Evolutionary conservation across 2,888 invertebrate genomes (phyloP).

Genomic region (Pseudococcus viburni): DNA sequence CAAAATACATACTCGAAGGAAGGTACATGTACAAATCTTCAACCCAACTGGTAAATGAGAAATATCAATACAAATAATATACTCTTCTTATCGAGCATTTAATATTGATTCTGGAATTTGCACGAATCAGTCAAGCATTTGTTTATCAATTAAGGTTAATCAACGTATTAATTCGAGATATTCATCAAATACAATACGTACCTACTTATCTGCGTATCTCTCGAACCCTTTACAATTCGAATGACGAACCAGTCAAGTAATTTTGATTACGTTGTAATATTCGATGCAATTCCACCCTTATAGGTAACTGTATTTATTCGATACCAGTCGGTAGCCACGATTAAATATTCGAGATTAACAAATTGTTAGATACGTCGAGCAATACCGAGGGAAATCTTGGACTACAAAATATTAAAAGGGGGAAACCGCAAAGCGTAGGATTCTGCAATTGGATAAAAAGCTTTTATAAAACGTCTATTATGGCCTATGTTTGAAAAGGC

Average conservation of each 20-base stretch:
- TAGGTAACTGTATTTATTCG: background rate
- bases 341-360: no score
- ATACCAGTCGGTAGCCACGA: no score
- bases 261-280: conserved; percentile 10
- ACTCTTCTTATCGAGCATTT: background rate
- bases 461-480: conserved; percentile 16
- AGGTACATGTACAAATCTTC: no score
- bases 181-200: background rate
- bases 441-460: conserved; percentile 26
- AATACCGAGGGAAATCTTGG: no score
- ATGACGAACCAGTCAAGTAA: background rate
- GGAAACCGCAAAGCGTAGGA: background rate
- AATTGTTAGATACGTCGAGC: no score
- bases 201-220: background rate
- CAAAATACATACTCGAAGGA: no score
- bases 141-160: background rate
- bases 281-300: background rate
- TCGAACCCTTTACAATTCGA: no score
- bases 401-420: no score
- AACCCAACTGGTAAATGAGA: no score
- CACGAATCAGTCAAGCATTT: background rate
- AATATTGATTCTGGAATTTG: background rate
- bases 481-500: background rate
- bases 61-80: no score
- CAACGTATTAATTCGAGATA: background rate